Percentiles rank a stretch among this genome's conserved stretches.
Conservation (phyloP, 2,888 invertebrate species). For the Stictocephala bisonia region DNA sequence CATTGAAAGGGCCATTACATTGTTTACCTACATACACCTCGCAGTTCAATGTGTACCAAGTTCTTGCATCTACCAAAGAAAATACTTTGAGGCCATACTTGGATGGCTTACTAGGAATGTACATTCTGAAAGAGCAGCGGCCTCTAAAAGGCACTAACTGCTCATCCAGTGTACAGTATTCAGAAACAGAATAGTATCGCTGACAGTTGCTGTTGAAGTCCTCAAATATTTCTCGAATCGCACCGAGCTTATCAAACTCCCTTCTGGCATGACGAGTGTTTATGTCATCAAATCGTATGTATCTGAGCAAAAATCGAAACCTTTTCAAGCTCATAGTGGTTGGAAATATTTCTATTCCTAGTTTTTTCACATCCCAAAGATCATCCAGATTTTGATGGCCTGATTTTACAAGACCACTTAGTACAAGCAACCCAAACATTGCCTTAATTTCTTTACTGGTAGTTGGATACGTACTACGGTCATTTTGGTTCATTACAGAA, state of each 20-base stretch:
- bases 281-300: not conserved
- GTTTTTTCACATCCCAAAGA: not conserved
- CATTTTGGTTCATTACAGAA: not conserved
- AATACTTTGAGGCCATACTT: not conserved
- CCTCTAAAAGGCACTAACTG: not conserved
- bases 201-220: not conserved
- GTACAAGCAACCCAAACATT: constrained; percentile 10
- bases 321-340: not conserved
- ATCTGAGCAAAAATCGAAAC: not conserved
- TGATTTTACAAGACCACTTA: constrained; percentile 38
- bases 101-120: too few relatives aligned
- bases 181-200: not conserved
- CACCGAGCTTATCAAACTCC: not conserved
- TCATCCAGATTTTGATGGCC: too few relatives aligned
- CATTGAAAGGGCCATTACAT: not conserved
- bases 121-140: not conserved
- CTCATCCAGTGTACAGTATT: not conserved
- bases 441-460: constrained; percentile 25
- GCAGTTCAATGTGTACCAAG: not conserved
- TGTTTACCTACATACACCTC: not conserved
- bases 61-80: not conserved
- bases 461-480: constrained; percentile 21
- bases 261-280: not conserved
- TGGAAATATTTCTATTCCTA: not conserved
- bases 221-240: not conserved